A percentile compares a stretch with the other conserved stretches of the same genome.
phyloP scores from a whole-genome alignment of 2,888 invertebrate species.

The Tortrix viridana region DNA sequence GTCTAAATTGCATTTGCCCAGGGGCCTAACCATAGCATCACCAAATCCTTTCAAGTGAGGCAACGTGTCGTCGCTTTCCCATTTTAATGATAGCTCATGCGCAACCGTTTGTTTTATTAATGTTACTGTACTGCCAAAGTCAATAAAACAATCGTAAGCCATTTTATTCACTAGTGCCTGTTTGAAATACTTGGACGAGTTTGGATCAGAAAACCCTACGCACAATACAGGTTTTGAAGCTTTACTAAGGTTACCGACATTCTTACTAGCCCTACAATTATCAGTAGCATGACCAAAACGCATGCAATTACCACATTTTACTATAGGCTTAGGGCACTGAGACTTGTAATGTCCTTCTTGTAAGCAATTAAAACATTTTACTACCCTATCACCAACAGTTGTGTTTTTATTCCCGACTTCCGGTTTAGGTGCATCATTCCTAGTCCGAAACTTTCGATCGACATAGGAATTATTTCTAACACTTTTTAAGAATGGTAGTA shows the following conservation, averaged over 20 bases:
- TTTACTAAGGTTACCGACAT: not conserved
- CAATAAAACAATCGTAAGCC: slow-evolving; percentile 16
- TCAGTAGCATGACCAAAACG: too few species aligned
- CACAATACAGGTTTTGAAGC: not conserved
- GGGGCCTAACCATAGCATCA: slow-evolving; percentile 17
- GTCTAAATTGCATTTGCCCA: slow-evolving; percentile 15
- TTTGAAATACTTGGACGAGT: slow-evolving; percentile 24
- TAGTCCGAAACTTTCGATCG: too few species aligned
- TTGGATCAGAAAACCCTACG: not conserved
- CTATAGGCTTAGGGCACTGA: slow-evolving; percentile 7
- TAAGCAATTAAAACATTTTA: slow-evolving; percentile 7
- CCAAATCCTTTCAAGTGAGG: slow-evolving; percentile 30
- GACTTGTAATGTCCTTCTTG: slow-evolving; percentile 12
- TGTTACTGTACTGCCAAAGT: slow-evolving; percentile 32
- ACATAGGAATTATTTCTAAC: not conserved
- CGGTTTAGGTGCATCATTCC: too few species aligned
- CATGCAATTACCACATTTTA: too few species aligned
- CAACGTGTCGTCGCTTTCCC: not conserved
- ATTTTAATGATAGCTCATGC: not conserved
- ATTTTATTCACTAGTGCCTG: slow-evolving; percentile 16
- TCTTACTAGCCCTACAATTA: too few species aligned
- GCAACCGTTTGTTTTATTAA: slow-evolving; percentile 8
- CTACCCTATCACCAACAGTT: not conserved
- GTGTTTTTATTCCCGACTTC: too few species aligned
- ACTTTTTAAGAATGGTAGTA: slow-evolving; percentile 28